Evolutionary conservation across 2,113 vertebrate species (phyloP).

Genomic region (Tupaia tana): DNA sequence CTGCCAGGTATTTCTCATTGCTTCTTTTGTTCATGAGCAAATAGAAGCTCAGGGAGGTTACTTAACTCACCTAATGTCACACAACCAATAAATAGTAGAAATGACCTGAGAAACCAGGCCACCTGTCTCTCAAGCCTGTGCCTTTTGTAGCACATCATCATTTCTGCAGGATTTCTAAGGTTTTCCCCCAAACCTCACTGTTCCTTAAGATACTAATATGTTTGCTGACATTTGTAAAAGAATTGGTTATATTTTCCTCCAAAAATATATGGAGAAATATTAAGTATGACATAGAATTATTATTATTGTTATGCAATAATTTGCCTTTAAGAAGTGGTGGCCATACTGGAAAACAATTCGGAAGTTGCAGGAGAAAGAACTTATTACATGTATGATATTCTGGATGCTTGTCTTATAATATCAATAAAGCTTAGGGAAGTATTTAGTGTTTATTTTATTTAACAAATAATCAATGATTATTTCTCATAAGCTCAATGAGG

Average conservation of each 20-base stretch:
- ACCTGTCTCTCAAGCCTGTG: neutral
- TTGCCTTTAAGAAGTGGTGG: neutral
- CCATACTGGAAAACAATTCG: neutral
- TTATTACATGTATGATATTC: neutral
- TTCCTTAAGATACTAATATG: neutral
- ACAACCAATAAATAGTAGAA: neutral
- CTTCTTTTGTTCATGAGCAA: neutral
- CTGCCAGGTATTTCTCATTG: neutral
- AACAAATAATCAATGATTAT: neutral
- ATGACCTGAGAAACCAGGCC: neutral
- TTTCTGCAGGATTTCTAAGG: neutral
- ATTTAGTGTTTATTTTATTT: neutral
- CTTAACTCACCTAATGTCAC: neutral
- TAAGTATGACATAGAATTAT: neutral
- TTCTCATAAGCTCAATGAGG: neutral
- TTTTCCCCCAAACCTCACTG: neutral
- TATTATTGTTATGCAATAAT: neutral
- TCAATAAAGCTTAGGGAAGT: neutral
- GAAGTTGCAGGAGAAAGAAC: neutral
- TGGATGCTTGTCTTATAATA: neutral
- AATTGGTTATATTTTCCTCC: conserved; percentile 8
- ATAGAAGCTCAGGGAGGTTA: neutral
- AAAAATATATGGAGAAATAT: neutral
- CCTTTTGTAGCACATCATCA: neutral
- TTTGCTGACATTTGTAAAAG: neutral